Evolutionary conservation across 2,888 invertebrate species (phyloP).

Genomic region (Drosophila histrio): DNA sequence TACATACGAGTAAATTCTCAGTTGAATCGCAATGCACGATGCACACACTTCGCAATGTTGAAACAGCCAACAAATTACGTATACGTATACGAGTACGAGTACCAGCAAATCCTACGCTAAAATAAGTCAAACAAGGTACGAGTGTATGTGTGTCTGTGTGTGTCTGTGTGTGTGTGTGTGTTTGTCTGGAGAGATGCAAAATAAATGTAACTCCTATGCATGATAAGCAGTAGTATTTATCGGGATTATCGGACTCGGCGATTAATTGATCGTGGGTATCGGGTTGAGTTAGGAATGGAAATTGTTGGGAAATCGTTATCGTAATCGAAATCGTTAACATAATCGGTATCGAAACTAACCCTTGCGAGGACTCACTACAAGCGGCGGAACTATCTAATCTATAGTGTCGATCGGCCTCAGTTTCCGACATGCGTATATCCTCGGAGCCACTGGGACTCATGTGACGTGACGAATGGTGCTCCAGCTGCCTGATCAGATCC

Average conservation of each 20-base stretch:
- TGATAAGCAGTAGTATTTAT: slow-evolving; percentile 50
- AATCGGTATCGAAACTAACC: slow-evolving; percentile 84
- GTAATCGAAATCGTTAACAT: slow-evolving; percentile 11
- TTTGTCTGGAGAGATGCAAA: slow-evolving; percentile 42
- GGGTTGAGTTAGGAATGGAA: slow-evolving; percentile 1
- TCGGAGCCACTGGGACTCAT: slow-evolving; percentile 96
- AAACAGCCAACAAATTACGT: slow-evolving; percentile 36
- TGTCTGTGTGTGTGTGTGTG: slow-evolving; percentile 12
- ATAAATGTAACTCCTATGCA: slow-evolving; percentile 58
- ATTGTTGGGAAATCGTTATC: slow-evolving; percentile 12
- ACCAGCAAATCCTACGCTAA: slow-evolving; percentile 45
- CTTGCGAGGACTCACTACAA: slow-evolving; percentile 90
- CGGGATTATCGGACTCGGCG: slow-evolving; percentile 48
- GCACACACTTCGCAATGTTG: slow-evolving; percentile 17
- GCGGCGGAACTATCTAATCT: slow-evolving; percentile 90
- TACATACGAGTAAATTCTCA: slow-evolving; percentile 11
- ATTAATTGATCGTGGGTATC: neutral
- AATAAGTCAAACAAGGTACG: slow-evolving; percentile 36
- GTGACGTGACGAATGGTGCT: slow-evolving; percentile 93
- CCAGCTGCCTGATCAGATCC: slow-evolving; percentile 94
- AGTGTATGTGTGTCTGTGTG: slow-evolving; percentile 9
- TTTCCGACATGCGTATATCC: slow-evolving; percentile 93
- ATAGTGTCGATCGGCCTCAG: slow-evolving; percentile 94
- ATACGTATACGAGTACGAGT: slow-evolving; percentile 22
- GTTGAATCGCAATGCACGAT: slow-evolving; percentile 42